Conservation (phyloP, 1,140 invertebrate genomes). For the Magallana ariakensis region DNA sequence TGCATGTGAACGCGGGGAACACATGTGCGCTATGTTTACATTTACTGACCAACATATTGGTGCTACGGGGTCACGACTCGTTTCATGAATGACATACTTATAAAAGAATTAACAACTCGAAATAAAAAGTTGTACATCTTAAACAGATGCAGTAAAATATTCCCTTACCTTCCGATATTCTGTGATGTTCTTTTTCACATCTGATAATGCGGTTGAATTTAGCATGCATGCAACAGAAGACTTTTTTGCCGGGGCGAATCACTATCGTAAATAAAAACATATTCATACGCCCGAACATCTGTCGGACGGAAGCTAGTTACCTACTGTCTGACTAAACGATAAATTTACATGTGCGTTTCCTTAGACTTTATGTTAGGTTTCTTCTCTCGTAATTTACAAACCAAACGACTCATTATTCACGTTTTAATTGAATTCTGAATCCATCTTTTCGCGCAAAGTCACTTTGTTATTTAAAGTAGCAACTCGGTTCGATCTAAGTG, state of each 20-base stretch:
- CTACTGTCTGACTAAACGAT: slow-evolving; percentile 14
- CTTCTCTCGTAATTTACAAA: not conserved
- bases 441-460: slow-evolving; percentile 2
- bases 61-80: slow-evolving; percentile 22
- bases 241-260: slow-evolving; percentile 34
- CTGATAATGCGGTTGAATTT: slow-evolving; percentile 37
- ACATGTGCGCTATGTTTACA: slow-evolving; percentile 34
- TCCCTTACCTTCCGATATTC: slow-evolving; percentile 4
- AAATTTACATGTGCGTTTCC: not conserved
- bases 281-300: slow-evolving; percentile 43
- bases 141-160: not conserved
- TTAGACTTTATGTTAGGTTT: not conserved
- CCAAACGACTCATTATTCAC: not conserved
- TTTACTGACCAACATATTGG: slow-evolving; percentile 36
- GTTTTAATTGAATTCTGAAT: not conserved
- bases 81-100: slow-evolving; percentile 26
- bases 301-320: not conserved
- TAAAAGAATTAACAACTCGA: slow-evolving; percentile 8
- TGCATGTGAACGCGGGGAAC: slow-evolving; percentile 12
- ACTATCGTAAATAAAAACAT: slow-evolving; percentile 43
- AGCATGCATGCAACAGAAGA: slow-evolving; percentile 33
- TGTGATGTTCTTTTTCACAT: slow-evolving; percentile 25
- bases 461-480: slow-evolving; percentile 42
- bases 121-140: not conserved
- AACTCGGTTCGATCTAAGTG: slow-evolving; percentile 33